phyloP scores from a whole-genome alignment of 2,113 vertebrate species.

The Meriones unguiculatus region DNA sequence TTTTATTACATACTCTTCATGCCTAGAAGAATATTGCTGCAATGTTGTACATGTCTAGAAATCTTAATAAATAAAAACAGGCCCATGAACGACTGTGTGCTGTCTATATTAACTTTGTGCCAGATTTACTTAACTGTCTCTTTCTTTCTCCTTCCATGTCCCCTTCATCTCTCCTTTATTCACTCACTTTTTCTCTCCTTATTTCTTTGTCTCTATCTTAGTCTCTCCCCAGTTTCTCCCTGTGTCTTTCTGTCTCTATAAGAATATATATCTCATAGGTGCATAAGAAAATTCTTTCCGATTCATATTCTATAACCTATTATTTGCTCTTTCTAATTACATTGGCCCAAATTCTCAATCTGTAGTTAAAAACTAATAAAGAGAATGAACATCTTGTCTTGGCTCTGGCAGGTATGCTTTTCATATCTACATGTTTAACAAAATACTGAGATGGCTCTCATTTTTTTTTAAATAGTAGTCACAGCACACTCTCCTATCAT shows the following conservation, averaged over 20 bases:
- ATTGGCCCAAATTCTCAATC: neutral
- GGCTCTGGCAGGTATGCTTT: neutral
- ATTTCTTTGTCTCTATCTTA: neutral
- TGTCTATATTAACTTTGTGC: neutral
- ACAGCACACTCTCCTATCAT: neutral
- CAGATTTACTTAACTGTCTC: neutral
- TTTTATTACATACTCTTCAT: neutral
- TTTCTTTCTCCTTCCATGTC: neutral
- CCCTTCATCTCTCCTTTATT: neutral
- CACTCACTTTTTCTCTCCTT: neutral
- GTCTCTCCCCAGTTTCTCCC: neutral
- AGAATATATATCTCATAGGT: neutral
- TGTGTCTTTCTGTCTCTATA: too few species aligned
- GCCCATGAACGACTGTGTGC: neutral
- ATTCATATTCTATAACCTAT: neutral
- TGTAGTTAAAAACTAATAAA: neutral
- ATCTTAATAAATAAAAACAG: slow-evolving; percentile 14
- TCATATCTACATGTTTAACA: neutral
- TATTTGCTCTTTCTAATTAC: neutral
- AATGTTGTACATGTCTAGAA: neutral
- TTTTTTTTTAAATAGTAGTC: neutral
- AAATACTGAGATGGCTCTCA: neutral
- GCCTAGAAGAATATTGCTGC: neutral
- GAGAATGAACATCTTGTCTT: neutral
- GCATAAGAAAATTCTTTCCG: neutral